Percentiles rank a stretch among this genome's conserved stretches.
Evolutionary conservation across 2,113 vertebrate genomes (phyloP).

Genomic region (Alaudala cheleensis): DNA sequence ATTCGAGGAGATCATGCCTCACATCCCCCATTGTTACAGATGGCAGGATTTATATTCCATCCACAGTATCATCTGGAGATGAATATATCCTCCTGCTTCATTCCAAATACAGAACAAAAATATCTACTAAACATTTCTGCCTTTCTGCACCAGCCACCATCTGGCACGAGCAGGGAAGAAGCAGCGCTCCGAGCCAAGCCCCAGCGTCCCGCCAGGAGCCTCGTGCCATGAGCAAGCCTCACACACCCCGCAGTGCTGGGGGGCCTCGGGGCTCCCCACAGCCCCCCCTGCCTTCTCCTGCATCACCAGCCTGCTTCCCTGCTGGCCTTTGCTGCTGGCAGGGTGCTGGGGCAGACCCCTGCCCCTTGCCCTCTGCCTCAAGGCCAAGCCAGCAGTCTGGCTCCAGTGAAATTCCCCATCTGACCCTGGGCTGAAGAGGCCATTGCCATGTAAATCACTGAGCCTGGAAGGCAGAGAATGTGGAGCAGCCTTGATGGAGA

Average conservation of each 20-base stretch:
- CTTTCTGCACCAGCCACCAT: constrained; percentile 70
- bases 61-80: constrained; percentile 70
- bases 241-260: rapidly evolving
- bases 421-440: neutral
- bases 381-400: neutral
- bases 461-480: neutral
- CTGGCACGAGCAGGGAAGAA: constrained; percentile 45
- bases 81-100: constrained; percentile 68
- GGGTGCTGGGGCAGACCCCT: neutral
- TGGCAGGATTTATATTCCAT: constrained; percentile 70
- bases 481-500: neutral
- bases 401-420: neutral
- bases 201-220: neutral
- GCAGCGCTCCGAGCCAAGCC: neutral
- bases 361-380: neutral
- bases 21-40: constrained; percentile 71
- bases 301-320: neutral
- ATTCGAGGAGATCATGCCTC: constrained; percentile 66
- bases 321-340: neutral
- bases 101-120: constrained; percentile 72
- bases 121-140: constrained; percentile 71
- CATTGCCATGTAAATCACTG: constrained; percentile 23
- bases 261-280: neutral
- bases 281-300: neutral
- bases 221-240: rapidly evolving